Conservation (phyloP, 1,140 invertebrate genomes). For the Musca vetustissima region DNA sequence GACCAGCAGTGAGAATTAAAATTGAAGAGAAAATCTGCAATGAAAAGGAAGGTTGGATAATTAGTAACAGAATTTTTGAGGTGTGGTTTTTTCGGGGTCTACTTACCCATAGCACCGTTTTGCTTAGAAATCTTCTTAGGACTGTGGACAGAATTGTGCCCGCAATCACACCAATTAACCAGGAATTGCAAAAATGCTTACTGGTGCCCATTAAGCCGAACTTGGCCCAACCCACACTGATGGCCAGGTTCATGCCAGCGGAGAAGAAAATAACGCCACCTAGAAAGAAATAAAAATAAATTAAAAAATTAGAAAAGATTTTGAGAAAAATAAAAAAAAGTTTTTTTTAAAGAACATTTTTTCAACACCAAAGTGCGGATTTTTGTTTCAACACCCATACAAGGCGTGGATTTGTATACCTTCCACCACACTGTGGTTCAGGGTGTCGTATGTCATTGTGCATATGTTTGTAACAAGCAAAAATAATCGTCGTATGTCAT, state of each 20-base stretch:
- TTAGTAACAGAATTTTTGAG: neutral
- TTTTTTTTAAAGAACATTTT: no score
- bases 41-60: neutral
- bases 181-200: constrained; percentile 17
- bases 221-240: constrained; percentile 13
- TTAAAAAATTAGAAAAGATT: no score
- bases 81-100: no score
- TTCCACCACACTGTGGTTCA: no score
- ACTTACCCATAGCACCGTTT: constrained; percentile 20
- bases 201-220: neutral
- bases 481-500: no score
- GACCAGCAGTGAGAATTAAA: constrained; percentile 29
- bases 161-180: constrained; percentile 25
- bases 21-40: constrained; percentile 3
- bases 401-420: no score
- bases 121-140: neutral
- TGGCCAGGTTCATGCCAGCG: constrained; percentile 20
- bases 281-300: neutral
- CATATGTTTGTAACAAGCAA: no score
- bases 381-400: no score
- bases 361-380: no score
- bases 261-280: constrained; percentile 6
- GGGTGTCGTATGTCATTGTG: no score
- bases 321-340: no score
- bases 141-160: neutral